phyloP scores from a whole-genome alignment of 2,888 invertebrate genomes.

The Polylopha cassiicola region DNA sequence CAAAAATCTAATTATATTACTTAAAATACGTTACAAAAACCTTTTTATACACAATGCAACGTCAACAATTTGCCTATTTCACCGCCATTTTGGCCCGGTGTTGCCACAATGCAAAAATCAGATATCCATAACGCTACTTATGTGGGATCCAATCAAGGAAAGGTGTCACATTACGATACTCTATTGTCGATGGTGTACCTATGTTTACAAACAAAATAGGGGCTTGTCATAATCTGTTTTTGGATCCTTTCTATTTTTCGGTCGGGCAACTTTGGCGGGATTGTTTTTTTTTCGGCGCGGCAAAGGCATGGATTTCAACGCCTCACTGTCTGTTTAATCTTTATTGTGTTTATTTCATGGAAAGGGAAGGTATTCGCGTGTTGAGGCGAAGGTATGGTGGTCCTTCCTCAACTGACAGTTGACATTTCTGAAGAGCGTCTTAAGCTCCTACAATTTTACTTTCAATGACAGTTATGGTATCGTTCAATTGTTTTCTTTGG shows the following conservation, averaged over 20 bases:
- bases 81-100: constrained; percentile 48
- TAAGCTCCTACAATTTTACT: constrained; percentile 50
- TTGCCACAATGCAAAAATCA: constrained; percentile 55
- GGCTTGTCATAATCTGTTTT: constrained; percentile 76
- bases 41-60: constrained; percentile 49
- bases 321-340: constrained; percentile 68
- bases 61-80: constrained; percentile 71
- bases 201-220: constrained; percentile 76
- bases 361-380: constrained; percentile 62
- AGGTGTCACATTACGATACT: constrained; percentile 70
- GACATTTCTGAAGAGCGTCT: constrained; percentile 50
- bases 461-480: constrained; percentile 39
- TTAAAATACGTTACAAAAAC: constrained; percentile 29
- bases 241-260: constrained; percentile 66
- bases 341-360: constrained; percentile 58
- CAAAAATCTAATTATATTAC: constrained; percentile 45
- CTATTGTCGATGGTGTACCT: constrained; percentile 52
- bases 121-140: constrained; percentile 64
- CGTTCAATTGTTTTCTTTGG: constrained; percentile 32
- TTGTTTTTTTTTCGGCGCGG: constrained; percentile 48
- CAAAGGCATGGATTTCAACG: constrained; percentile 72
- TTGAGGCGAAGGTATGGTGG: constrained; percentile 56
- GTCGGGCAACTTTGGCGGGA: constrained; percentile 58
- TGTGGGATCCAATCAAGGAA: constrained; percentile 58
- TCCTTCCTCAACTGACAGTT: constrained; percentile 55